Base-by-base conservation (phyloP, 1,140 invertebrate species). In the Thrips palmi region DNA sequence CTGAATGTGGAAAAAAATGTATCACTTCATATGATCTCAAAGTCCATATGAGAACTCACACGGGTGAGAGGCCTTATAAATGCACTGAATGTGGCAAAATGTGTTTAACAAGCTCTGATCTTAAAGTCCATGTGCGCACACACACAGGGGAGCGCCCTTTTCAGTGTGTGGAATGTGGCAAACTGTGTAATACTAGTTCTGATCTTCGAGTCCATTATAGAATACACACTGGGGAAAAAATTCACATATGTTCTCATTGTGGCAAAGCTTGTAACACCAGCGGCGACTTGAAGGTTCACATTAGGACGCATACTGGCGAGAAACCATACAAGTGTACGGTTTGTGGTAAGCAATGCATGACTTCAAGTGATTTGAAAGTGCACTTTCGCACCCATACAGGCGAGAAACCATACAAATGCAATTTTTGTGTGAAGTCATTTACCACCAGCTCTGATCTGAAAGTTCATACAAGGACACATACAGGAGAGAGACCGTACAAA, bases 231-330 rank as follows among this genome's bases (percentile, higher is more conserved):
- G 86, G 86, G 3, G 85, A 91, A 52, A 83, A 88, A 47, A 85
- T 85, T 0, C 91, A 88, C 52, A 74, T 79, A 45, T 93, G 87
- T 57, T 73, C 72, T 14, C 79, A 85, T 52, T 92, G 87, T 57
- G 80, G 85, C 24, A 67, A 81, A 1, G 77, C 84, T 48, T 89
- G 89, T 52, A 85, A 89, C 6, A 84, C 89, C 57, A 84, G 84
- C 11, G 85, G 84, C 12, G 94, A 94, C 55, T 65, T 94, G 1
- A 68, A 89, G 7, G 69, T 88, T 2, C 91, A 96, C 49, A 58
- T 92, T 22, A 68, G 88, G n/a, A 87, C 92, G 0, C 89, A 96
- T 54, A 94, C 91, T 0, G 86, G 91, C 0, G 89, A 94, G 54
- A 70, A 83, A 18, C 89, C 89, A 0, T 94, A 93, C 55, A 72